Percentiles rank a stretch among this genome's conserved stretches.
These are phyloP conservation scores for Synanthedon myopaeformis DNA, from an alignment of 2,888 invertebrate species.

Conservation along the genomic window DNA sequence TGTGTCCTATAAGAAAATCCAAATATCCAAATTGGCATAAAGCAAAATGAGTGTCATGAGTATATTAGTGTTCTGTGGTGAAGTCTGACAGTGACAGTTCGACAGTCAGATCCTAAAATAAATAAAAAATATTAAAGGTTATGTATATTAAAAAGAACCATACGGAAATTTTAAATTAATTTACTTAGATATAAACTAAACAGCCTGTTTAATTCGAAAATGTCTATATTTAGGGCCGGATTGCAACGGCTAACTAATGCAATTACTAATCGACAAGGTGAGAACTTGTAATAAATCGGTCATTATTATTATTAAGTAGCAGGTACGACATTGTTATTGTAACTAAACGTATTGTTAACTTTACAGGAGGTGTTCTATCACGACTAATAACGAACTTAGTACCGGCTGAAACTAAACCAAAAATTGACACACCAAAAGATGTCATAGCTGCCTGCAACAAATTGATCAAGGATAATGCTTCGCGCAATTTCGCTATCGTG, in stretches of 20 bases:
- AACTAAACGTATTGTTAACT: background rate
- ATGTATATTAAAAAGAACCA: too few species aligned
- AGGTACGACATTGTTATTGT: background rate
- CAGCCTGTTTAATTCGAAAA: slow-evolving; percentile 2
- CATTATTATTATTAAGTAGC: too few species aligned
- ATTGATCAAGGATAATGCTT: slow-evolving; percentile 68
- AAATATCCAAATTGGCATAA: too few species aligned
- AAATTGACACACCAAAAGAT: slow-evolving; percentile 45
- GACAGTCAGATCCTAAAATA: too few species aligned
- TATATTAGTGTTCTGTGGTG: too few species aligned
- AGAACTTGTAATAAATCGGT: too few species aligned
- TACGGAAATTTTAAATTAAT: too few species aligned
- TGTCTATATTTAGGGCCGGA: slow-evolving; percentile 47
- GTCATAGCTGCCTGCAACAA: slow-evolving; percentile 75
- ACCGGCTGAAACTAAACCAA: slow-evolving; percentile 25
- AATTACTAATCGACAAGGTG: slow-evolving; percentile 37
- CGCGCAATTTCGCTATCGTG: slow-evolving; percentile 84
- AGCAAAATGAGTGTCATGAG: too few species aligned
- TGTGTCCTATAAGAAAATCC: too few species aligned
- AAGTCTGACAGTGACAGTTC: too few species aligned
- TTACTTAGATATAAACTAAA: too few species aligned
- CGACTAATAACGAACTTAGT: slow-evolving; percentile 40
- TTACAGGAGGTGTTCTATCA: slow-evolving; percentile 47
- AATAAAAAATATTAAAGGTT: too few species aligned
- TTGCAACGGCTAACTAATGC: slow-evolving; percentile 36